phyloP scores from a whole-genome alignment of 2,888 invertebrate genomes.

The Drosophila cognata region DNA sequence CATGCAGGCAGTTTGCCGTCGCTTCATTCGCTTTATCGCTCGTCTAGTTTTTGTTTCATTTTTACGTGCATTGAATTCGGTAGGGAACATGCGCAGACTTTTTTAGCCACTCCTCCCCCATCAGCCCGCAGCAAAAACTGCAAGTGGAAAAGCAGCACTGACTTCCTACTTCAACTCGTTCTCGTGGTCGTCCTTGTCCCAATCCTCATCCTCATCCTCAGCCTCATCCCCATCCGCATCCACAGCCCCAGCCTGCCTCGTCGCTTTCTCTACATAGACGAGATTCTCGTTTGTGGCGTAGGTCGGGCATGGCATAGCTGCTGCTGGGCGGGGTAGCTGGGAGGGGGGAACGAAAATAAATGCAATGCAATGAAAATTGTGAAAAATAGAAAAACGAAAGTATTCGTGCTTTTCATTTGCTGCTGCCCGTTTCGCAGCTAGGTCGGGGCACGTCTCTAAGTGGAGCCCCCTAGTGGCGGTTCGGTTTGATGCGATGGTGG shows the following conservation, averaged over 20 bases:
- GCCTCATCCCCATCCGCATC: neutral
- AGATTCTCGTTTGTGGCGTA: slow-evolving; percentile 40
- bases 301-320: slow-evolving; percentile 24
- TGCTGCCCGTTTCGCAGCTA: slow-evolving; percentile 67
- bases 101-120: slow-evolving; percentile 55
- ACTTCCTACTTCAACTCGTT: slow-evolving; percentile 20
- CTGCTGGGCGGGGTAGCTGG: neutral
- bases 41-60: slow-evolving; percentile 62
- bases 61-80: slow-evolving; percentile 55
- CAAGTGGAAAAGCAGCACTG: slow-evolving; percentile 50
- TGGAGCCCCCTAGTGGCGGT: slow-evolving; percentile 71
- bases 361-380: slow-evolving; percentile 78
- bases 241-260: slow-evolving; percentile 6
- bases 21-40: slow-evolving; percentile 50
- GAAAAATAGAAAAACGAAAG: slow-evolving; percentile 82
- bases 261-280: slow-evolving; percentile 40
- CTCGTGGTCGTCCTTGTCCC: slow-evolving; percentile 13
- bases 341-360: slow-evolving; percentile 57
- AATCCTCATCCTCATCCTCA: neutral
- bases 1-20: slow-evolving; percentile 33
- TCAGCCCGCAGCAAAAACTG: slow-evolving; percentile 45
- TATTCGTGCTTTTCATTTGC: slow-evolving; percentile 83
- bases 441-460: slow-evolving; percentile 63
- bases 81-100: slow-evolving; percentile 81
- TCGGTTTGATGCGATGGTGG: slow-evolving; percentile 57